Evolutionary conservation across 2,888 invertebrate species (phyloP).

Genomic region (Carterocephalus palaemon): DNA sequence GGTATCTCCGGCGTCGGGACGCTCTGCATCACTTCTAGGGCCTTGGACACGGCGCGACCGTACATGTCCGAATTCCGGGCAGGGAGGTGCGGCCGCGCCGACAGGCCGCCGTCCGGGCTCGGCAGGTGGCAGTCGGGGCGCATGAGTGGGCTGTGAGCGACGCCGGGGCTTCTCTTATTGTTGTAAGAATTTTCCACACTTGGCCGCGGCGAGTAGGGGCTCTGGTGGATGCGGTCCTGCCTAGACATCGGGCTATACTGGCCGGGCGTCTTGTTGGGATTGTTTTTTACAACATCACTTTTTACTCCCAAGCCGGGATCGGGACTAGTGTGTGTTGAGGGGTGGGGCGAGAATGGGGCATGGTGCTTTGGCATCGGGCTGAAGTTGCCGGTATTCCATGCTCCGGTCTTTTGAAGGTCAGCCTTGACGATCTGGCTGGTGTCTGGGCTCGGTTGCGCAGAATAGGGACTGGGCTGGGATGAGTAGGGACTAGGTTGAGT

Average conservation of each 20-base stretch:
- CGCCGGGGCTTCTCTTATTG: constrained; percentile 66
- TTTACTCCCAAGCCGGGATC: constrained; percentile 62
- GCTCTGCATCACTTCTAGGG: constrained; percentile 49
- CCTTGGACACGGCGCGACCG: constrained; percentile 50
- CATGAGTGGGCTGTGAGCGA: constrained; percentile 69
- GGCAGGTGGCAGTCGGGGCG: constrained; percentile 64
- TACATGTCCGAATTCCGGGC: constrained; percentile 53
- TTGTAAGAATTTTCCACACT: constrained; percentile 58
- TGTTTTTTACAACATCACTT: constrained; percentile 50
- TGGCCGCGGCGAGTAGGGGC: constrained; percentile 68
- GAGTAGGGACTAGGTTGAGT: constrained; percentile 71
- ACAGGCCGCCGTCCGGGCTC: constrained; percentile 56
- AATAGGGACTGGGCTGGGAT: constrained; percentile 71
- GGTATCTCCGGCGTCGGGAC: constrained; percentile 50
- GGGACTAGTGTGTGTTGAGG: constrained; percentile 67
- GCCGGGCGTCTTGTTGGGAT: constrained; percentile 61
- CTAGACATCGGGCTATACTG: constrained; percentile 72
- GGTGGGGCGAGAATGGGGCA: constrained; percentile 67
- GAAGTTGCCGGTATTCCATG: constrained; percentile 70
- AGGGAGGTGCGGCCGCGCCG: constrained; percentile 41
- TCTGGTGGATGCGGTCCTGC: constrained; percentile 62
- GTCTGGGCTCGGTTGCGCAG: constrained; percentile 71
- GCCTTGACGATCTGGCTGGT: constrained; percentile 70
- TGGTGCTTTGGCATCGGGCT: constrained; percentile 74
- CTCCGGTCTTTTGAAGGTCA: constrained; percentile 60